Evolutionary conservation across 2,888 invertebrate genomes (phyloP).

Genomic region (Ditula angustiorana): DNA sequence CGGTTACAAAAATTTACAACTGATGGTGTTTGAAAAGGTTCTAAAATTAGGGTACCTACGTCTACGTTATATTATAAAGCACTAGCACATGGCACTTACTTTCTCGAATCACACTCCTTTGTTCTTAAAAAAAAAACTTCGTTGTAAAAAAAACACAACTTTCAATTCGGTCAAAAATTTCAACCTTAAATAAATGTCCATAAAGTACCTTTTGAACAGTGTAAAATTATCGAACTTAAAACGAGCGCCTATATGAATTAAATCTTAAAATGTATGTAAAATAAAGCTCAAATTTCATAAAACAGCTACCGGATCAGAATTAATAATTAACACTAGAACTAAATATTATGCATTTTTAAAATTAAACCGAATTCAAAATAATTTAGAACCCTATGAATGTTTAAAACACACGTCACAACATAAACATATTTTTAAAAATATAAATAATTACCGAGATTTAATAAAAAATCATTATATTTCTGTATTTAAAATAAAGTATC

Average conservation of each 20-base stretch:
- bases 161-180: neutral
- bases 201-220: neutral
- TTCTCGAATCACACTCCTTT: conserved; percentile 64
- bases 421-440: neutral
- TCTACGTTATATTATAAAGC: conserved; percentile 61
- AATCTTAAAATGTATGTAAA: neutral
- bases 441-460: neutral
- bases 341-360: neutral
- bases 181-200: neutral
- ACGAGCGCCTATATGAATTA: neutral
- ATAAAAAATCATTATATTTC: too few relatives aligned
- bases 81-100: conserved; percentile 74
- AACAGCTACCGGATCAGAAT: neutral
- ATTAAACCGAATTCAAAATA: neutral
- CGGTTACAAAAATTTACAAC: neutral
- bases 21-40: conserved; percentile 13
- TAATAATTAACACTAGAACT: neutral
- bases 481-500: too few relatives aligned
- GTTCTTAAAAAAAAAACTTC: conserved; percentile 43
- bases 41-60: conserved; percentile 22
- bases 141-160: conserved; percentile 33
- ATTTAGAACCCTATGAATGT: neutral
- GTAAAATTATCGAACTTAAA: neutral
- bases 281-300: neutral
- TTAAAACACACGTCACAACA: neutral